Percentiles rank a stretch among this genome's conserved stretches.
phyloP scores from a whole-genome alignment of 2,797 vertebrate genomes.

The Neopelma chrysocephalum region DNA sequence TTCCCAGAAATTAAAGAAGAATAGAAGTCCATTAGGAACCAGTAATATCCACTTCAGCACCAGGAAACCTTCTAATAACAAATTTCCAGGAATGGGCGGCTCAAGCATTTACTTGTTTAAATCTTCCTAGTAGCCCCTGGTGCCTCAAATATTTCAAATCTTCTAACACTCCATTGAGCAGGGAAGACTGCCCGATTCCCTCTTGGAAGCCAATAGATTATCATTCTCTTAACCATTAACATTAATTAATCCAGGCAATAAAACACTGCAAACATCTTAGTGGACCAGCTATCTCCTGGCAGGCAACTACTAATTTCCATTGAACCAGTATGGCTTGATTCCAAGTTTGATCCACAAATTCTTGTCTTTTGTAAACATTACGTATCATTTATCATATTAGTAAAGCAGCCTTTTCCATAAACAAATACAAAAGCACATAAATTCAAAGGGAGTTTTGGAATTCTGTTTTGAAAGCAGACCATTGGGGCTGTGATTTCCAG shows the following conservation, averaged over 20 bases:
- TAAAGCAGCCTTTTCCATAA: not conserved
- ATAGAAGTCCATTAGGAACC: not conserved
- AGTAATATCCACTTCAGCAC: not conserved
- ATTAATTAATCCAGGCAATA: constrained; percentile 57
- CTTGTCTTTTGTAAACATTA: constrained; percentile 17
- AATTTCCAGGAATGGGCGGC: not conserved
- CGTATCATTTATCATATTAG: not conserved
- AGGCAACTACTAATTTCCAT: not conserved
- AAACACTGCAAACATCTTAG: constrained; percentile 17
- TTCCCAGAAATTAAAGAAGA: not conserved
- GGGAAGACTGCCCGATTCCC: not conserved
- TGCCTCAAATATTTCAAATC: constrained; percentile 18
- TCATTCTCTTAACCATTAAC: constrained; percentile 31
- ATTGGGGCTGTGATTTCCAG: not conserved
- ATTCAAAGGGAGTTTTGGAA: not conserved
- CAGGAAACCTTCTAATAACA: not conserved
- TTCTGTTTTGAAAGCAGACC: not conserved
- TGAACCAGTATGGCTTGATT: not conserved
- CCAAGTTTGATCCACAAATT: constrained; percentile 2
- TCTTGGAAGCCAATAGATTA: constrained; percentile 36
- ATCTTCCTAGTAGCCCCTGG: not conserved
- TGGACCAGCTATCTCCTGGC: constrained; percentile 25
- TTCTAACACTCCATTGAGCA: constrained; percentile 11
- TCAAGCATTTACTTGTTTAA: not conserved
- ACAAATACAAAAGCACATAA: not conserved